Base-by-base conservation (phyloP, 2,888 invertebrate genomes). In the Apodemia mormo region DNA sequence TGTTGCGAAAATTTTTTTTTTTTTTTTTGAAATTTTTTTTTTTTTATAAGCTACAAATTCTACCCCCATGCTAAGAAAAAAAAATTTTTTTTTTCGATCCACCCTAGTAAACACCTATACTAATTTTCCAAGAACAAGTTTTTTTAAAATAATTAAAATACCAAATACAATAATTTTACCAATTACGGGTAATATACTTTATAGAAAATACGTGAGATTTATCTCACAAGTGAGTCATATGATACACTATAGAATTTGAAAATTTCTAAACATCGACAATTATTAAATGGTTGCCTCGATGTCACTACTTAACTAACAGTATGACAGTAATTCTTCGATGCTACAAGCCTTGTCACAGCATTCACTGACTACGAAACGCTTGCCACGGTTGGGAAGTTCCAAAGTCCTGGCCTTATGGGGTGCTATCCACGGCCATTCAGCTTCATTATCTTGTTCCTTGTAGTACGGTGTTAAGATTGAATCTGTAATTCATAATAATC, bases 331-430 rank as follows among this genome's bases (percentile, higher is more conserved):
- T 73, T 87, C 85, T 66, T 72, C 76, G 58, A 85, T 68, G 37
- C 79, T 83, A 77, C 88, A 88, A 0, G 86, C 76, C 40, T 87
- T 88, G 6, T 85, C 85, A 58, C 88, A 88, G 76, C 88, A 88
- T 70, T 88, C 88, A 72, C 72, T 82, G 71, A 86, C 85, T 9
- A 87, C 76, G 45, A 71, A 77, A 4, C 85, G 77, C 74, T 88
- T 88, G 22, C 81, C 81, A 3, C 84, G 78, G 37, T 76, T 71
- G 0, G 80, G 76, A 0, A 78, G 71, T 0, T 77, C 76, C 74
- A 87, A 71, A 14, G 77, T 74, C 64, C 78, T 79, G 7, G 84
- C 82, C 65, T 81, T 82, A 69, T 84, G 82, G 0, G 80, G 75
- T 7, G 80, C 66, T 37, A 85, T 74, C 87, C 86, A 87, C 0